Conservation (phyloP, 2,113 vertebrate genomes). For the Cercopithecus mona region DNA sequence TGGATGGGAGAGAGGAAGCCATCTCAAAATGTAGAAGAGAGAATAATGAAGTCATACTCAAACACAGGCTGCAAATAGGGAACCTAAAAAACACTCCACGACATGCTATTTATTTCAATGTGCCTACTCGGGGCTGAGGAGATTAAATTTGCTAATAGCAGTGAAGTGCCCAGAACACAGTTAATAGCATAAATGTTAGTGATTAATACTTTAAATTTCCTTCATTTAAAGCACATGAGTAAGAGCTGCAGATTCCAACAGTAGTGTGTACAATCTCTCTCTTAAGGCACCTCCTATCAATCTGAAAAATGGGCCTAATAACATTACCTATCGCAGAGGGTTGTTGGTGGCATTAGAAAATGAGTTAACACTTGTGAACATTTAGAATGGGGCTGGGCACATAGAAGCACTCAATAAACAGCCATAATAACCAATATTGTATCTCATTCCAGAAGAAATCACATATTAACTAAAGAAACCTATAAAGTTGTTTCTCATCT, state of each 20-base stretch:
- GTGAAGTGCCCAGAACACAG: rapidly evolving
- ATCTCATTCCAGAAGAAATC: background rate
- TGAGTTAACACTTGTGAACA: background rate
- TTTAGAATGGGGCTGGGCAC: too few relatives aligned
- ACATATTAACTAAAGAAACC: background rate
- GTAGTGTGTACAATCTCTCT: too few relatives aligned
- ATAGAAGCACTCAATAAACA: background rate
- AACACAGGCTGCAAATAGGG: background rate
- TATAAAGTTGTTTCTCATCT: background rate
- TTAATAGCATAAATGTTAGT: rapidly evolving
- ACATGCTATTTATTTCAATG: background rate
- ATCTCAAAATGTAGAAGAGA: background rate
- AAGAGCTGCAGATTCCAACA: background rate
- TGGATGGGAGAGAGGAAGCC: background rate
- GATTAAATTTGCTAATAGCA: background rate
- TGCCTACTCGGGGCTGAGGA: background rate
- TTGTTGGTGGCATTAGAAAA: background rate
- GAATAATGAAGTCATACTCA: background rate
- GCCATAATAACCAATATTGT: too few relatives aligned
- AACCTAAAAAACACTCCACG: background rate
- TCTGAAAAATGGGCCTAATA: background rate
- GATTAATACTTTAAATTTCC: background rate
- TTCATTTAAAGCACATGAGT: background rate
- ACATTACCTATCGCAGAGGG: too few relatives aligned
- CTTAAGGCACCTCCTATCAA: background rate